phyloP scores from a whole-genome alignment of 1,140 invertebrate species.

The Palaemon carinicauda region DNA sequence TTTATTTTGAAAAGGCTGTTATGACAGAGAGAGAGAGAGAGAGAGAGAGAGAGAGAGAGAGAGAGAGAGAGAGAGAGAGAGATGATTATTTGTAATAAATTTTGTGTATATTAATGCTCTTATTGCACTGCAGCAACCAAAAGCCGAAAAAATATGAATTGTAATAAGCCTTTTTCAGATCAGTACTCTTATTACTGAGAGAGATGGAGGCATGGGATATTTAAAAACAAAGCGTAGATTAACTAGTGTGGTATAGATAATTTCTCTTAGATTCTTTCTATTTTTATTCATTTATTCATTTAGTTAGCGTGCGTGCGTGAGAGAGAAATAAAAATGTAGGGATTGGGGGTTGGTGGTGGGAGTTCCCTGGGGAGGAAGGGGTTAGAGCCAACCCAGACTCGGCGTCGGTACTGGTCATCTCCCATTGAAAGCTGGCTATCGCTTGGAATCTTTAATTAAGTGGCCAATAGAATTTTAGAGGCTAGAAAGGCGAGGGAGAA shows the following conservation, averaged over 20 bases:
- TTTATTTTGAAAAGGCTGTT: too few species aligned
- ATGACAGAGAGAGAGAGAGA: background rate
- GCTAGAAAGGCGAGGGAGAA: background rate
- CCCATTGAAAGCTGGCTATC: slow-evolving; percentile 28
- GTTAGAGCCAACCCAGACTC: background rate
- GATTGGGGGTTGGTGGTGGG: too few species aligned
- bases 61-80: background rate
- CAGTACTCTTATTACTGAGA: too few species aligned
- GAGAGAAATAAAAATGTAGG: background rate
- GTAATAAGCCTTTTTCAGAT: too few species aligned
- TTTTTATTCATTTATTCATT: background rate
- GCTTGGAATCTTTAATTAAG: slow-evolving; percentile 41
- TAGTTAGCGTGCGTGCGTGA: background rate
- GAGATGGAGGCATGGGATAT: too few species aligned
- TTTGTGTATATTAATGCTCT: too few species aligned
- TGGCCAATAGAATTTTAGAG: slow-evolving; percentile 46
- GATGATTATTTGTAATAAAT: background rate
- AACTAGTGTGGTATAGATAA: too few species aligned
- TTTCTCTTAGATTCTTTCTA: too few species aligned
- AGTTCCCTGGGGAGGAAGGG: too few species aligned
- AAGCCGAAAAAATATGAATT: too few species aligned
- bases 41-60: background rate
- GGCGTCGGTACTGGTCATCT: slow-evolving; percentile 13
- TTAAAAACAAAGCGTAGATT: too few species aligned
- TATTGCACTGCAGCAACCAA: too few species aligned